phyloP scores from a whole-genome alignment of 2,888 invertebrate genomes.

The Leuctra nigra region DNA sequence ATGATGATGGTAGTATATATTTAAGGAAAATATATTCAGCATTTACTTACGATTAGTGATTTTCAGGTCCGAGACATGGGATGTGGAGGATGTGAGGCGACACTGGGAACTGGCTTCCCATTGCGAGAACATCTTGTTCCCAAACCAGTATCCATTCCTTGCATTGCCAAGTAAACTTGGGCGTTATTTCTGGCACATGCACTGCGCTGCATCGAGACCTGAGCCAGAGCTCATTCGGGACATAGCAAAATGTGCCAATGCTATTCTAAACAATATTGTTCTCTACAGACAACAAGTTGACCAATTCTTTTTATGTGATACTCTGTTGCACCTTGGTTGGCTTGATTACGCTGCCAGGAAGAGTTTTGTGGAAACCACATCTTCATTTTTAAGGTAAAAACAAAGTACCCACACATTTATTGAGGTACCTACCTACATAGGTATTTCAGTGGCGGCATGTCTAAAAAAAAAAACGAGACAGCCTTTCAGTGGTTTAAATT shows the following conservation, averaged over 20 bases:
- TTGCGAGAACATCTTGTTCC: constrained; percentile 14
- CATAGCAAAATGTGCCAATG: neutral
- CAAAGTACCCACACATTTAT: too few species aligned
- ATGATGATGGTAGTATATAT: too few species aligned
- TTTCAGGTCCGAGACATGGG: constrained; percentile 4
- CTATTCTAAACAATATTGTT: neutral
- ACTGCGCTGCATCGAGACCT: neutral
- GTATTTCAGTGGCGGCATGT: too few species aligned
- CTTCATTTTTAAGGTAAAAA: too few species aligned
- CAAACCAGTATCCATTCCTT: constrained; percentile 4
- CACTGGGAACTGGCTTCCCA: constrained; percentile 16
- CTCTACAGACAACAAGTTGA: neutral
- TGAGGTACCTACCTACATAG: too few species aligned
- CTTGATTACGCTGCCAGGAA: constrained; percentile 5
- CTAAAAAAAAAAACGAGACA: too few species aligned
- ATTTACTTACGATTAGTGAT: neutral
- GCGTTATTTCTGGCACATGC: constrained; percentile 4
- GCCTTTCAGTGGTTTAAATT: too few species aligned
- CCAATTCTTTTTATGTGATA: constrained; percentile 12
- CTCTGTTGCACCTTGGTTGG: constrained; percentile 8
- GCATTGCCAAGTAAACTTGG: neutral
- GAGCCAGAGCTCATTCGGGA: neutral
- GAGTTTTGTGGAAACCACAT: constrained; percentile 2
- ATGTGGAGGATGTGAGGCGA: constrained; percentile 1
- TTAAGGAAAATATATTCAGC: too few species aligned